Evolutionary conservation across 2,888 invertebrate species (phyloP).

Genomic region (Erebia palarica): DNA sequence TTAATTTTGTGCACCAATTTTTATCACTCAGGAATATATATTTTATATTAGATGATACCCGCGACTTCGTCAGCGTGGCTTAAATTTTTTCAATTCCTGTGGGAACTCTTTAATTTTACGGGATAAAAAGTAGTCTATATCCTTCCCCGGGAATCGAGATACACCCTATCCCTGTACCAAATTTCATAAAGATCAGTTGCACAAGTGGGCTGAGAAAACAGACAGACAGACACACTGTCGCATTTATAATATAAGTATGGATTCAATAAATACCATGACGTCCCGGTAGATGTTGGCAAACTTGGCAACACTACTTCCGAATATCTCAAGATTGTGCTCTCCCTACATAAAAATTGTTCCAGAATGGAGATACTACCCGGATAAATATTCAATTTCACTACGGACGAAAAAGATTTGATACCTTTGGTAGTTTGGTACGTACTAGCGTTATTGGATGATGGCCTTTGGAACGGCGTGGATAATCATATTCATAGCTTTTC

Average conservation of each 20-base stretch:
- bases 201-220: too few species aligned
- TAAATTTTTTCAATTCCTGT: too few species aligned
- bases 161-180: too few species aligned
- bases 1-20: too few species aligned
- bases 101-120: too few species aligned
- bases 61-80: too few species aligned
- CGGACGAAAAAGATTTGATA: conserved; percentile 82
- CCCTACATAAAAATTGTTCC: conserved; percentile 82
- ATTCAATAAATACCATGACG: background rate
- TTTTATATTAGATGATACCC: too few species aligned
- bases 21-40: too few species aligned
- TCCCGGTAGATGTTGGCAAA: background rate
- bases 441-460: conserved; percentile 80
- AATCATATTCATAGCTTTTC: conserved; percentile 80
- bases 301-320: conserved; percentile 45
- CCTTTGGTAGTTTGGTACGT: conserved; percentile 67
- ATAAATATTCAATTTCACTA: conserved; percentile 83
- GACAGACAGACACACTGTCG: too few species aligned
- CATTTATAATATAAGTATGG: background rate
- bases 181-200: too few species aligned
- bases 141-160: too few species aligned
- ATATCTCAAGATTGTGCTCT: conserved; percentile 81
- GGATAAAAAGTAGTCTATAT: too few species aligned
- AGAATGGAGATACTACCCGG: conserved; percentile 81
- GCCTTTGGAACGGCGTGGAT: conserved; percentile 79